phyloP scores from a whole-genome alignment of 2,888 invertebrate genomes.

The Endotricha flammealis region DNA sequence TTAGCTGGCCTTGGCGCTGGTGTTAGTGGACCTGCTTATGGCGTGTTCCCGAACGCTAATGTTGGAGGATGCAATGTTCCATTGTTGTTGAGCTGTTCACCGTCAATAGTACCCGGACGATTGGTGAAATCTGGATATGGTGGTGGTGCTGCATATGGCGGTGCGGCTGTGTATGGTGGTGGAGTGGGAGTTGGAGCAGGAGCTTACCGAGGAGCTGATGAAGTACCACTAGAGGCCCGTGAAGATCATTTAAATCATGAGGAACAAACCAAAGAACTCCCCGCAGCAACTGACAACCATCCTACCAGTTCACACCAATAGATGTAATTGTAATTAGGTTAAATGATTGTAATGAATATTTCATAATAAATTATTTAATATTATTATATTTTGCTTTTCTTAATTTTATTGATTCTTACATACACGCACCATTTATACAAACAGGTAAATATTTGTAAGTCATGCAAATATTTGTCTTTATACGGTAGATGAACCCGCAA shows the following conservation, averaged over 20 bases:
- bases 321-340: constrained; percentile 1
- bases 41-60: constrained; percentile 56
- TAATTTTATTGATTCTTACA: no score
- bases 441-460: no score
- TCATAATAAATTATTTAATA: no score
- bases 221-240: constrained; percentile 25
- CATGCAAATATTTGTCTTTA: no score
- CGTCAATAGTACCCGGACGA: constrained; percentile 50
- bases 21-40: constrained; percentile 37
- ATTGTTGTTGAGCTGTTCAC: constrained; percentile 59
- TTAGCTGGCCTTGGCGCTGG: constrained; percentile 18
- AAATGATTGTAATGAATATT: no score
- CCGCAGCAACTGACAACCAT: constrained; percentile 30
- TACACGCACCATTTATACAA: no score
- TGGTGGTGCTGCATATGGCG: constrained; percentile 16
- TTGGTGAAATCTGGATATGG: constrained; percentile 34
- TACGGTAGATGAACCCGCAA: no score
- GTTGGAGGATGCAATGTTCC: constrained; percentile 53
- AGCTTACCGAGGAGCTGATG: constrained; percentile 36
- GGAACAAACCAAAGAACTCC: constrained; percentile 20
- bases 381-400: no score
- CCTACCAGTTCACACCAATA: constrained; percentile 18
- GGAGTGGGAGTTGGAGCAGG: no score
- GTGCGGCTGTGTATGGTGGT: no score
- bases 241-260: constrained; percentile 26